Percentiles rank a stretch among this genome's conserved stretches.
Conservation (phyloP, 2,888 invertebrate genomes). For the Hirtodrosophila histrioides region DNA sequence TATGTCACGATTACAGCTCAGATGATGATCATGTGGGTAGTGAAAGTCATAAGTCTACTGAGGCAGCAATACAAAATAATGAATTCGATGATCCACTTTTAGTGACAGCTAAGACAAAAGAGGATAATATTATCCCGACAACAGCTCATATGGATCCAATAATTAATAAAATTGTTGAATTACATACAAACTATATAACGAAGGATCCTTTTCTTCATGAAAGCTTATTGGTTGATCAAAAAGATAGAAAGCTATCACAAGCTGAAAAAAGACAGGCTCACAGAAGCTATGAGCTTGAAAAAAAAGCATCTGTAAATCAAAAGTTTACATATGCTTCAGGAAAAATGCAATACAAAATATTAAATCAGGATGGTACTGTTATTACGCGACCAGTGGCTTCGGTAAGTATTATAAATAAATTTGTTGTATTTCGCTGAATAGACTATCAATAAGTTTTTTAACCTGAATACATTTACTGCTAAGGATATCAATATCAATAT, state of each 20-base stretch:
- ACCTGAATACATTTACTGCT: too few relatives aligned
- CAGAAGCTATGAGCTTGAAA: constrained; percentile 95
- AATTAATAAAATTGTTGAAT: constrained; percentile 89
- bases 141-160: constrained; percentile 90
- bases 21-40: constrained; percentile 88
- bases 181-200: constrained; percentile 87
- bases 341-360: constrained; percentile 86
- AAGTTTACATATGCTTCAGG: constrained; percentile 85
- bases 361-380: constrained; percentile 86
- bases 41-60: constrained; percentile 53
- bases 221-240: constrained; percentile 95
- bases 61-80: constrained; percentile 15
- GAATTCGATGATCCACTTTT: constrained; percentile 8
- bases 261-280: constrained; percentile 97
- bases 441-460: too few relatives aligned
- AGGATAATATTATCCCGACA: constrained; percentile 30
- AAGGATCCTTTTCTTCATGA: constrained; percentile 98
- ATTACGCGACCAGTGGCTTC: constrained; percentile 89
- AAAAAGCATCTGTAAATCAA: constrained; percentile 91
- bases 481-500: too few relatives aligned
- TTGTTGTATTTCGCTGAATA: too few relatives aligned
- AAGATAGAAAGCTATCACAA: constrained; percentile 96
- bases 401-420: constrained; percentile 80
- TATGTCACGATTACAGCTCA: constrained; percentile 96
- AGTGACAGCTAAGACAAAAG: constrained; percentile 28